Conservation (phyloP, 2,113 vertebrate genomes). For the Myodes glareolus region DNA sequence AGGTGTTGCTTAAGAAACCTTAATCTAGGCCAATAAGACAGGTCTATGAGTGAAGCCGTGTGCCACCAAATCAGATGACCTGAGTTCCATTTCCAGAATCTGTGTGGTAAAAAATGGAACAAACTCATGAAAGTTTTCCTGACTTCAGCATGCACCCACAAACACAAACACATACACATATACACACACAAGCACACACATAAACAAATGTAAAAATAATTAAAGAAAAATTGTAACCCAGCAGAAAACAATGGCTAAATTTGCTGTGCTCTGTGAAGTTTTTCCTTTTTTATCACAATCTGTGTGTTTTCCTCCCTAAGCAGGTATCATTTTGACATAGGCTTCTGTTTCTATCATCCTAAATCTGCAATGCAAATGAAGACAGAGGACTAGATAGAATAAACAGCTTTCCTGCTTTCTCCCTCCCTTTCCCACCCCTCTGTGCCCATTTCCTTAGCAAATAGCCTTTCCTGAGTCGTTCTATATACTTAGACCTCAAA, state of each 20-base stretch:
- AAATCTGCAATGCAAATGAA: neutral
- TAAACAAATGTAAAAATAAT: neutral
- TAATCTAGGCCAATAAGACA: neutral
- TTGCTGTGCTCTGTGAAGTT: neutral
- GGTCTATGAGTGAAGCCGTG: too few species aligned
- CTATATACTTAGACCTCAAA: neutral
- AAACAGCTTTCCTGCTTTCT: neutral
- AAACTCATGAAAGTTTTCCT: neutral
- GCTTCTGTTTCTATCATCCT: neutral
- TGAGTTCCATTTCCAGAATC: neutral
- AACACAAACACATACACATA: neutral
- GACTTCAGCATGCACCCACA: neutral
- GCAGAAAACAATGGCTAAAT: neutral
- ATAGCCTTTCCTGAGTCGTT: neutral
- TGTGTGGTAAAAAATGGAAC: neutral
- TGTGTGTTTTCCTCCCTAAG: neutral
- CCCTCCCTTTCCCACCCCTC: fast-evolving
- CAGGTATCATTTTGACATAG: neutral
- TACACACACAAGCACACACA: neutral
- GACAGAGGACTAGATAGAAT: neutral
- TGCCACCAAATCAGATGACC: neutral
- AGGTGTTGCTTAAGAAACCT: neutral
- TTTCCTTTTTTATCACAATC: neutral
- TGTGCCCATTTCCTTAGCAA: neutral
- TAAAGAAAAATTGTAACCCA: neutral